Base-by-base conservation (phyloP, 2,797 vertebrate genomes). In the Todus mexicanus region DNA sequence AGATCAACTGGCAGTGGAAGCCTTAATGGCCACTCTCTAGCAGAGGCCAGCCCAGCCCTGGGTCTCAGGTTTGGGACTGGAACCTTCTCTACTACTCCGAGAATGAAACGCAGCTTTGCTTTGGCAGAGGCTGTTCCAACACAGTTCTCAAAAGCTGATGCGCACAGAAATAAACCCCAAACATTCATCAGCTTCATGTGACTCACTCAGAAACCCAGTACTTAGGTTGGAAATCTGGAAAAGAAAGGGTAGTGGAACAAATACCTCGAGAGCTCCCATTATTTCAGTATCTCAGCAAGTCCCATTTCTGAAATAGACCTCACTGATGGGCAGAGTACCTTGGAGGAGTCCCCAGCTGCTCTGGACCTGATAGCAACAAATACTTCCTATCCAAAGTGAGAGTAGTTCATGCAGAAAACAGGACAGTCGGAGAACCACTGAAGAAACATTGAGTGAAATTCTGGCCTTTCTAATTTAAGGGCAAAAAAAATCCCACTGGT, bases 111-210 rank as follows among this genome's bases (percentile, higher is more conserved):
- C 11, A n/a, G 22, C 25, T 11, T n/a, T 1, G 1, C 6, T 47
- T 68, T 54, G 12, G 7, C 7, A 37, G 38, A 12, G 25, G 16
- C 23, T 27, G 23, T 20, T 80, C 40, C 42, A 48, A 6, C 11
- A 35, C n/a, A 21, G 42, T 23, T 78, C 64, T n/a, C 59, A 61
- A 33, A 84, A 84, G 31, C 43, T 66, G 72, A 38, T 61, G n/a
- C 26, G 15, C 29, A 50, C 2, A 16, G 76, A 50, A 65, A 70
- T 17, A 23, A 86, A 73, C 88, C 10, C 38, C 26, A 71, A 66
- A 48, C 17, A 23, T 33, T 33, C 3, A 0, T 42, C 43, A n/a
- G 7, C 64, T 86, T 53, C 63, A 33, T 0, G 0, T 4, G 5
- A 21, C 38, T 50, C 53, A 69, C 38, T 27, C 40, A 73, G 54